phyloP scores from a whole-genome alignment of 2,113 vertebrate genomes.

The Myotis lucifugus region DNA sequence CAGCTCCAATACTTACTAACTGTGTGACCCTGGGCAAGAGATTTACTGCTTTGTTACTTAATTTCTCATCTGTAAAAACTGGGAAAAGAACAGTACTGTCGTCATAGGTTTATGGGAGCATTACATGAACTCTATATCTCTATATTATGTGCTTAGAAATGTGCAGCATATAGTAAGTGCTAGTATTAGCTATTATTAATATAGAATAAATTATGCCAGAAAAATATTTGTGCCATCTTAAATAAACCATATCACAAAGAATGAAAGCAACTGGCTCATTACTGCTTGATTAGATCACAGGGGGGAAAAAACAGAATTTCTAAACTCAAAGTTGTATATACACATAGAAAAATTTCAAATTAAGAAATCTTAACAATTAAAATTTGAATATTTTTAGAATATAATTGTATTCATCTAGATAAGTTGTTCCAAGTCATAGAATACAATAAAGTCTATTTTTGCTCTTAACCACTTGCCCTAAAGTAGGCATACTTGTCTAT shows the following conservation, averaged over 20 bases:
- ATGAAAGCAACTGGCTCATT: constrained; percentile 18
- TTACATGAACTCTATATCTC: not conserved
- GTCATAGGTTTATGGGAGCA: not conserved
- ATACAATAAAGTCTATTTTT: constrained; percentile 49
- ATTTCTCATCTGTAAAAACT: constrained; percentile 37
- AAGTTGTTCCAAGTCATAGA: constrained; percentile 33
- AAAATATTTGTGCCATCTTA: constrained; percentile 19
- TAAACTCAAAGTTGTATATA: not conserved
- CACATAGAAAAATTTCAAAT: constrained; percentile 28
- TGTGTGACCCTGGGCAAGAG: not conserved
- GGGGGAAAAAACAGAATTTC: not conserved
- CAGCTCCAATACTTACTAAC: not conserved
- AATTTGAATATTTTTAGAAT: constrained; percentile 56
- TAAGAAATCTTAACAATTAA: not conserved
- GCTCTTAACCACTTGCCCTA: constrained; percentile 22
- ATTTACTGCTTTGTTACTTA: constrained; percentile 35
- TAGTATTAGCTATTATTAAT: not conserved
- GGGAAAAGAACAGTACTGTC: not conserved
- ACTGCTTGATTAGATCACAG: not conserved
- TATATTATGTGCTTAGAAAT: not conserved
- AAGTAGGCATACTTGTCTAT: constrained; percentile 7
- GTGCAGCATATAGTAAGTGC: not conserved
- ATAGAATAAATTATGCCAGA: constrained; percentile 17
- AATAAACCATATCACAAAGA: not conserved
- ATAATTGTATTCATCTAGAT: not conserved